Evolutionary conservation across 2,888 invertebrate genomes (phyloP).

Genomic region (Synanthedon andrenaeformis): DNA sequence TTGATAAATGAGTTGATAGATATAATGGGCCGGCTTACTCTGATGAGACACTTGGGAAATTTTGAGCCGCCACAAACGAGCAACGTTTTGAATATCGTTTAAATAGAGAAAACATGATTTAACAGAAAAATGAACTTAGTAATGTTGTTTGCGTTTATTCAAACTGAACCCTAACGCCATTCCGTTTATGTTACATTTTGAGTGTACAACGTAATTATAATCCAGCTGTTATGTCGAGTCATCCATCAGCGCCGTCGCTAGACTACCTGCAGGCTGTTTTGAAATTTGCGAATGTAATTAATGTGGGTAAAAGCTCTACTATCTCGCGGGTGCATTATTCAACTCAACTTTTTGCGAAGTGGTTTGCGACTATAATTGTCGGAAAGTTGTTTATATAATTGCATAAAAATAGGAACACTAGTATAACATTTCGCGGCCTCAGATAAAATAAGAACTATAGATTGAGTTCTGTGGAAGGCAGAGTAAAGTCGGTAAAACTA

Average conservation of each 20-base stretch:
- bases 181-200: conserved; percentile 10
- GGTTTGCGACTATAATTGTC: not conserved
- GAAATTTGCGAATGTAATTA: conserved; percentile 12
- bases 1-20: conserved; percentile 14
- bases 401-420: too few relatives aligned
- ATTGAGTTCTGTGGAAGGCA: too few relatives aligned
- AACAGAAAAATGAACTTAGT: conserved; percentile 10
- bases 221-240: conserved; percentile 13
- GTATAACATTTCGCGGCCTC: too few relatives aligned
- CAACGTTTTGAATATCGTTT: conserved; percentile 18
- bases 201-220: conserved; percentile 11
- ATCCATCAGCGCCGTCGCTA: conserved; percentile 19
- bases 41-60: conserved; percentile 22
- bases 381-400: too few relatives aligned
- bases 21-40: conserved; percentile 15
- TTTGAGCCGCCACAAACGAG: conserved; percentile 13
- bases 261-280: conserved; percentile 15
- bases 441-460: too few relatives aligned
- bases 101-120: conserved; percentile 12
- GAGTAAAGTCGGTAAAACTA: too few relatives aligned
- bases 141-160: not conserved
- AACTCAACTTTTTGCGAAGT: not conserved
- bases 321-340: conserved; percentile 7
- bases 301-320: conserved; percentile 8
- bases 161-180: conserved; percentile 4